Evolutionary conservation across 1,140 invertebrate species (phyloP).

Genomic region (Neoseiulus cucumeris): DNA sequence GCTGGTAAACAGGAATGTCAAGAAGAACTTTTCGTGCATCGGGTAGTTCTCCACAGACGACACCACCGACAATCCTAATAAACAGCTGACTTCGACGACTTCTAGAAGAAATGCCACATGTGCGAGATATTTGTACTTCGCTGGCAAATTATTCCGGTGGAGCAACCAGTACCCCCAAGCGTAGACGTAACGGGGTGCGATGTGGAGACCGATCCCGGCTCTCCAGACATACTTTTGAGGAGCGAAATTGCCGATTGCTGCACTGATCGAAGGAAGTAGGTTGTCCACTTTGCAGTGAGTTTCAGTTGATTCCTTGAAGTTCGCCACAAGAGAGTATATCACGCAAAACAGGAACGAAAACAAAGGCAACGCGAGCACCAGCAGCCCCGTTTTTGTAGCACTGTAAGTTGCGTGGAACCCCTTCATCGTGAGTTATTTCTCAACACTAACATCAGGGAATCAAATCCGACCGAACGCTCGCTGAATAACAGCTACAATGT

Average conservation of each 20-base stretch:
- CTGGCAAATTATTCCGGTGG: constrained; percentile 34
- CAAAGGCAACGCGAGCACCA: constrained; percentile 51
- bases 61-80: constrained; percentile 64
- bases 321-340: constrained; percentile 50
- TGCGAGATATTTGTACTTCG: constrained; percentile 35
- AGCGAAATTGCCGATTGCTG: constrained; percentile 70
- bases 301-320: constrained; percentile 58
- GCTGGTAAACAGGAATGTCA: constrained; percentile 55
- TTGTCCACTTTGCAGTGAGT: constrained; percentile 67
- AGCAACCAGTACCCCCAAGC: constrained; percentile 46
- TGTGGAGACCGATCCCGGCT: constrained; percentile 57
- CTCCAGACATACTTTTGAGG: constrained; percentile 76
- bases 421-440: too few species aligned
- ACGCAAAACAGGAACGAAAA: constrained; percentile 45
- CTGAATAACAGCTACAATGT: too few species aligned
- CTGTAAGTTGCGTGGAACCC: constrained; percentile 36
- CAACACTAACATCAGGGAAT: too few species aligned
- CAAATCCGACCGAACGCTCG: too few species aligned
- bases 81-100: constrained; percentile 54
- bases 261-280: constrained; percentile 76
- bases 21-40: constrained; percentile 63
- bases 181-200: constrained; percentile 44
- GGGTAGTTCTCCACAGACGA: constrained; percentile 64
- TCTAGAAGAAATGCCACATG: constrained; percentile 48
- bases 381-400: constrained; percentile 41